Percentiles rank a stretch among this genome's conserved stretches.
Conservation (phyloP, 2,113 vertebrate species). For the Etheostoma cragini region DNA sequence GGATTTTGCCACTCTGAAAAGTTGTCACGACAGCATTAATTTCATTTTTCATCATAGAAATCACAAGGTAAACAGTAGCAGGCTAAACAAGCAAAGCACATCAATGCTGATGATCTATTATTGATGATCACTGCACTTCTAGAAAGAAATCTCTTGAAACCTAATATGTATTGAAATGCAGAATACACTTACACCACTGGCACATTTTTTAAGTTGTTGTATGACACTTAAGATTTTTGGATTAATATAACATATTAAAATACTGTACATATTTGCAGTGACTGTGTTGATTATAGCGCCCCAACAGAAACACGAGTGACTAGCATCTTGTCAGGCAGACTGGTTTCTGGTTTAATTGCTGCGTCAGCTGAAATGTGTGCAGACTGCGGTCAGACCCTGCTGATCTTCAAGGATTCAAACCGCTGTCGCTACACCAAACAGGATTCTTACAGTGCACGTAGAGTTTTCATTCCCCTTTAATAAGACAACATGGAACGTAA, state of each 20-base stretch:
- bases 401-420: constrained; percentile 12
- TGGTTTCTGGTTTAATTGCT: constrained; percentile 5
- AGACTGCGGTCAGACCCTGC: constrained; percentile 28
- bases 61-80: neutral
- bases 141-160: neutral
- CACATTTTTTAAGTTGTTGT: neutral
- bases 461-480: constrained; percentile 35
- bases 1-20: too few relatives aligned
- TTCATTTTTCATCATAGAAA: neutral
- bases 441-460: neutral
- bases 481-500: constrained; percentile 12
- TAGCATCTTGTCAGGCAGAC: neutral
- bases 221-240: neutral
- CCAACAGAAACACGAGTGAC: neutral
- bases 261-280: neutral
- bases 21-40: too few relatives aligned
- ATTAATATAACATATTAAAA: neutral
- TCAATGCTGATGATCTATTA: neutral
- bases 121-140: neutral
- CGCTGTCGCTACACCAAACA: neutral
- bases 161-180: neutral
- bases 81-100: neutral
- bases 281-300: neutral
- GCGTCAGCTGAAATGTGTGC: constrained; percentile 33
- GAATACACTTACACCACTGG: neutral